Percentiles rank a stretch among this genome's conserved stretches.
These are phyloP conservation scores for Ptyas mucosa DNA, from an alignment of 2,113 vertebrate species.

Conservation along the genomic window DNA sequence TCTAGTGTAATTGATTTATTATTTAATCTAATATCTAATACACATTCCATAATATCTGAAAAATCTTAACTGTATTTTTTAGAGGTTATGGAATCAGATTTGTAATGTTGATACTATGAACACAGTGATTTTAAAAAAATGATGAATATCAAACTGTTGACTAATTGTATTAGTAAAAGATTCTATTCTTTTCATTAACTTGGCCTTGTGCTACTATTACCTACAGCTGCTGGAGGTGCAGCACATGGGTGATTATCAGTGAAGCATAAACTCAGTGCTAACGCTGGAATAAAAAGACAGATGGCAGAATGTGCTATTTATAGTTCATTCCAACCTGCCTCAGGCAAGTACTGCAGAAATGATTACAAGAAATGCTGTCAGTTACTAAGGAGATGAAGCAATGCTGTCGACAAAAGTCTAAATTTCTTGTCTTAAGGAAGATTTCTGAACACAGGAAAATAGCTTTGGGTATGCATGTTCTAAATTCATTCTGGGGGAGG, in stretches of 20 bases:
- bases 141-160: slow-evolving; percentile 48
- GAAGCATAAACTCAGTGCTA: slow-evolving; percentile 50
- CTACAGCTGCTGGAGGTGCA: slow-evolving; percentile 49
- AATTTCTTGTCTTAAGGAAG: slow-evolving; percentile 30
- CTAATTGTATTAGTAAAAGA: slow-evolving; percentile 58
- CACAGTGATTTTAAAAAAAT: neutral
- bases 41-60: neutral
- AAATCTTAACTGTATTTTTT: slow-evolving; percentile 26
- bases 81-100: slow-evolving; percentile 19
- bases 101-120: neutral
- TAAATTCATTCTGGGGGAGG: neutral
- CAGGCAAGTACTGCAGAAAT: slow-evolving; percentile 53
- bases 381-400: slow-evolving; percentile 39
- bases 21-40: neutral
- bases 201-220: slow-evolving; percentile 49
- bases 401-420: neutral
- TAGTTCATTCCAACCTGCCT: slow-evolving; percentile 62
- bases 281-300: slow-evolving; percentile 66
- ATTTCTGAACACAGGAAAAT: slow-evolving; percentile 15
- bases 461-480: slow-evolving; percentile 25
- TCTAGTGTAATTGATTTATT: neutral
- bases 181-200: slow-evolving; percentile 57
- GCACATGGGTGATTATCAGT: slow-evolving; percentile 56
- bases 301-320: slow-evolving; percentile 74
- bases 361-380: slow-evolving; percentile 46